Conservation (phyloP, 2,113 vertebrate species). For the Ammodytes dubius region DNA sequence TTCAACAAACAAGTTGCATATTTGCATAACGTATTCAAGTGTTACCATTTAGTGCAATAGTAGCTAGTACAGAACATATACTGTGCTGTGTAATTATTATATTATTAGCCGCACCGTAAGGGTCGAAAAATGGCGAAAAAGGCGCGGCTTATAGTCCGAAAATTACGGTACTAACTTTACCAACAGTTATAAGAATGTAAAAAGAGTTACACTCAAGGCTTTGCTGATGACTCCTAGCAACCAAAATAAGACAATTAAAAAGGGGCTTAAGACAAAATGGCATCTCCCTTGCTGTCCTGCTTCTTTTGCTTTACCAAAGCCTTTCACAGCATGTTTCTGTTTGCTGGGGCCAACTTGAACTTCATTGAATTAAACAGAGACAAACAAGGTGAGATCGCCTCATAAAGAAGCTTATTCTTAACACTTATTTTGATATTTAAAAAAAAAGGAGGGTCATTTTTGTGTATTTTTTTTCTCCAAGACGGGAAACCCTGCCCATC, state of each 20-base stretch:
- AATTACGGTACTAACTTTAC: neutral
- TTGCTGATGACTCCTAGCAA: slow-evolving; percentile 19
- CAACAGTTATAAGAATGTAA: neutral
- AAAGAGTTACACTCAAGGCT: neutral
- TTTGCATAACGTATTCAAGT: too few species aligned
- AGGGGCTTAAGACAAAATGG: slow-evolving; percentile 21
- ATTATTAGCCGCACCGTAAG: too few species aligned
- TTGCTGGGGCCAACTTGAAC: slow-evolving; percentile 36
- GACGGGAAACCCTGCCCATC: slow-evolving; percentile 54
- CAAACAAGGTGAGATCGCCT: slow-evolving; percentile 40
- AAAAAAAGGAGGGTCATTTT: slow-evolving; percentile 20
- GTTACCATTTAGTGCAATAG: too few species aligned
- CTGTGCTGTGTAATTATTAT: too few species aligned
- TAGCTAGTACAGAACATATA: too few species aligned
- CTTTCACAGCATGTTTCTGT: slow-evolving; percentile 26
- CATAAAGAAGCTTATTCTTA: slow-evolving; percentile 50
- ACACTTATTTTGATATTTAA: slow-evolving; percentile 53
- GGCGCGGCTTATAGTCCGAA: too few species aligned
- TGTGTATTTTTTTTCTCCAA: slow-evolving; percentile 38
- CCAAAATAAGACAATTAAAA: slow-evolving; percentile 20
- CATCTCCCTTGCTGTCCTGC: slow-evolving; percentile 5
- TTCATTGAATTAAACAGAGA: slow-evolving; percentile 56
- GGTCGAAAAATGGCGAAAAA: too few species aligned
- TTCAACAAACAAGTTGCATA: too few species aligned
- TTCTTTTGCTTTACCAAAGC: slow-evolving; percentile 25